Evolutionary conservation across 2,113 vertebrate species (phyloP).

Genomic region (Platichthys stellatus): DNA sequence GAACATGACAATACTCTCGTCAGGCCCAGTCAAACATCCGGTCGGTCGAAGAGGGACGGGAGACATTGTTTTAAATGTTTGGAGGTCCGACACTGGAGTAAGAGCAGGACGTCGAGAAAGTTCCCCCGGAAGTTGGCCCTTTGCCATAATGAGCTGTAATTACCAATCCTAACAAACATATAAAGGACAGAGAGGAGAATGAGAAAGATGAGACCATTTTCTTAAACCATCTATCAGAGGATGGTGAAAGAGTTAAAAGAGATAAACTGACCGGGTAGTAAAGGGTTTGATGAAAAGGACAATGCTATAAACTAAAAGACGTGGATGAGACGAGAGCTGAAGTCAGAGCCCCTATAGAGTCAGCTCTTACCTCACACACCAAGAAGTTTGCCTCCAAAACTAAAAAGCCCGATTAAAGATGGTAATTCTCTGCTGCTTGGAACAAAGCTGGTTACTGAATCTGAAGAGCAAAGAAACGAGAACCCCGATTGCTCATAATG

Average conservation of each 20-base stretch:
- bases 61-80: neutral
- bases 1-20: slow-evolving; percentile 61
- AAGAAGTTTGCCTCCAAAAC: neutral
- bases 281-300: neutral
- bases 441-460: neutral
- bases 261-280: neutral
- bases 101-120: neutral
- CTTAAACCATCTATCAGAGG: neutral
- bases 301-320: neutral
- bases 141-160: neutral
- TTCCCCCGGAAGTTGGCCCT: neutral
- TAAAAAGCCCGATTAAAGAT: slow-evolving; percentile 4
- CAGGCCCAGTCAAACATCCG: slow-evolving; percentile 51
- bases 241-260: neutral
- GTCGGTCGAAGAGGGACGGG: slow-evolving; percentile 5
- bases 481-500: neutral
- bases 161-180: neutral
- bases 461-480: neutral
- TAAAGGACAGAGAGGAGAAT: neutral
- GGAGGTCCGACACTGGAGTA: slow-evolving; percentile 4
- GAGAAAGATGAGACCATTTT: neutral
- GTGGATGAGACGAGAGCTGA: neutral
- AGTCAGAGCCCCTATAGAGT: neutral
- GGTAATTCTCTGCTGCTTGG: neutral
- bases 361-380: neutral